Evolutionary conservation across 92 coral and sea anemone genomes (phyloP).

Genomic region (Chrysogorgia sp.): DNA sequence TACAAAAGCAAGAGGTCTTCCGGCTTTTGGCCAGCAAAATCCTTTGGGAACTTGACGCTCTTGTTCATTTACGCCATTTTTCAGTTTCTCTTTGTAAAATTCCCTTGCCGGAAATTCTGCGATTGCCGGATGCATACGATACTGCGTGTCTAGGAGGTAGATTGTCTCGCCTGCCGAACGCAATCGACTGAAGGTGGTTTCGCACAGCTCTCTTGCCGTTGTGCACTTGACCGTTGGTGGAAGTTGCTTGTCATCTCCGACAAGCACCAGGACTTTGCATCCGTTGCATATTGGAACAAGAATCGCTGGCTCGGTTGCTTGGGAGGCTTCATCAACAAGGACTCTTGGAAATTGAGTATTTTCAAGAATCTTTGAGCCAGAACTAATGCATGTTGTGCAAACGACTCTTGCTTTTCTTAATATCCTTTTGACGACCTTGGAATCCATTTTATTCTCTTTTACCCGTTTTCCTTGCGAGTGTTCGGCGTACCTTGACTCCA

Average conservation of each 20-base stretch:
- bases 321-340: slow-evolving; percentile 86
- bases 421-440: slow-evolving; percentile 54
- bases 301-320: slow-evolving; percentile 81
- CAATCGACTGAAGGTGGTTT: slow-evolving; percentile 68
- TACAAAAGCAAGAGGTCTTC: slow-evolving; percentile 66
- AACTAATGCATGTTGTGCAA: slow-evolving; percentile 76
- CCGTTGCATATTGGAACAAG: slow-evolving; percentile 71
- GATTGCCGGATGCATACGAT: slow-evolving; percentile 83
- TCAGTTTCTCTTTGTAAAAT: slow-evolving; percentile 65
- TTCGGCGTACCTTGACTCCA: slow-evolving; percentile 63
- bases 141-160: slow-evolving; percentile 71
- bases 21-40: slow-evolving; percentile 63
- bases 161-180: slow-evolving; percentile 61
- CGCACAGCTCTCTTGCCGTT: slow-evolving; percentile 60
- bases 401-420: slow-evolving; percentile 58
- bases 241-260: slow-evolving; percentile 81
- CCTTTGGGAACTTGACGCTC: slow-evolving; percentile 68
- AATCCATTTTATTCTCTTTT: slow-evolving; percentile 59
- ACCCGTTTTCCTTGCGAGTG: slow-evolving; percentile 47
- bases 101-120: slow-evolving; percentile 61
- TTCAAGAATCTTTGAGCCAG: slow-evolving; percentile 70
- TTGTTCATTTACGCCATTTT: slow-evolving; percentile 57
- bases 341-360: slow-evolving; percentile 59
- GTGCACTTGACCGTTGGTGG: slow-evolving; percentile 77
- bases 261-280: slow-evolving; percentile 65